A percentile compares a stretch with the other conserved stretches of the same genome.
Evolutionary conservation across 2,113 vertebrate genomes (phyloP).

Genomic region (Notothenia rossii): DNA sequence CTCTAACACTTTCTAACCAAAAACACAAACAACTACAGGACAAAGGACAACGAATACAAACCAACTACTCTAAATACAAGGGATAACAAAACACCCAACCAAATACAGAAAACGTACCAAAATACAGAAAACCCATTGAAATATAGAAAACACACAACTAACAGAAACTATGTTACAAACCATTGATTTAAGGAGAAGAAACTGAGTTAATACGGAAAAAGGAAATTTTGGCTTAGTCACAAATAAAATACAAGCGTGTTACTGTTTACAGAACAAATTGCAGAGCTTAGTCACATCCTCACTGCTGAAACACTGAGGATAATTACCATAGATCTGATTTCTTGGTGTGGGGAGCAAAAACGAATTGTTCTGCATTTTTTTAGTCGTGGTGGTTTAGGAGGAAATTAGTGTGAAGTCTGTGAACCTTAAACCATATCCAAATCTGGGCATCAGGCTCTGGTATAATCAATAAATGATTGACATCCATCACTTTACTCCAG

Average conservation of each 20-base stretch:
- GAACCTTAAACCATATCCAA: background rate
- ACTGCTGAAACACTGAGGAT: conserved; percentile 31
- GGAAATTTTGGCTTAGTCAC: too few species aligned
- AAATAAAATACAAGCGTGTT: background rate
- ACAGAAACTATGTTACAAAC: background rate
- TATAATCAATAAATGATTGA: background rate
- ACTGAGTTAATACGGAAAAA: too few species aligned
- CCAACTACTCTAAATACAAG: background rate
- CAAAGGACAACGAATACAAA: background rate
- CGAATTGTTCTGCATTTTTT: conserved; percentile 17
- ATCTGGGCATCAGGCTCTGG: background rate
- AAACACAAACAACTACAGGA: background rate
- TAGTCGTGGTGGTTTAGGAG: background rate
- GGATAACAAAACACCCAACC: background rate
- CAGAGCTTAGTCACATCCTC: conserved; percentile 15
- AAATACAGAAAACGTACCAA: background rate
- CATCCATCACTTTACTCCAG: background rate
- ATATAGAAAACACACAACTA: background rate
- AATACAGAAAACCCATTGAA: background rate
- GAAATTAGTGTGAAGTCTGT: background rate
- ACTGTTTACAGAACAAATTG: too few species aligned
- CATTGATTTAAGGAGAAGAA: too few species aligned
- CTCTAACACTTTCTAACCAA: background rate
- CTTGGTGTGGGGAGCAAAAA: background rate
- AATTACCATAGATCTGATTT: background rate